Percentiles rank a stretch among this genome's conserved stretches.
Evolutionary conservation across 1,140 invertebrate species (phyloP).

Genomic region (Nasonia giraulti): DNA sequence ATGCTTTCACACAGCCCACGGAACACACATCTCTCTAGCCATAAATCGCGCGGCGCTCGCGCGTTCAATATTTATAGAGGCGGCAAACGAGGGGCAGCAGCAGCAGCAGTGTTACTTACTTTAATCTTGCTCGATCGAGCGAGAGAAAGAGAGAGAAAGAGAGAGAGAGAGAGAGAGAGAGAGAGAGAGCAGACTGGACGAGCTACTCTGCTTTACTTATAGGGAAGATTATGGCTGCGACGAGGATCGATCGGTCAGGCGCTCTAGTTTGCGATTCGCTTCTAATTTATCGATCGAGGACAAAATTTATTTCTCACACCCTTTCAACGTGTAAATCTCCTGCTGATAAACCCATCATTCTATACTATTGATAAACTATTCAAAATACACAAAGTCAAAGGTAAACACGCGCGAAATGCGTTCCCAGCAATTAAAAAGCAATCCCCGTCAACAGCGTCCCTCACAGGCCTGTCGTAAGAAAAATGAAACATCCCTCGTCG

Average conservation of each 20-base stretch:
- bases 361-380: no score
- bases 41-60: slow-evolving; percentile 31
- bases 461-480: background rate
- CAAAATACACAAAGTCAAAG: background rate
- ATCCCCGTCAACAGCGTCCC: background rate
- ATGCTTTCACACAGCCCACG: background rate
- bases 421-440: background rate
- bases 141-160: slow-evolving; percentile 33
- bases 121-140: slow-evolving; percentile 47
- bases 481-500: background rate
- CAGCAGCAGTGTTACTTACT: slow-evolving; percentile 20
- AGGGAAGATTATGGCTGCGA: slow-evolving; percentile 27
- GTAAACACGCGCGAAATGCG: background rate
- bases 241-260: slow-evolving; percentile 10
- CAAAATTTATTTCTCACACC: no score
- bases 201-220: background rate
- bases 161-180: slow-evolving; percentile 40
- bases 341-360: no score
- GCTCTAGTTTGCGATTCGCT: background rate
- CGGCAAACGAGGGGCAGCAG: background rate
- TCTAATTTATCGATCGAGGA: background rate
- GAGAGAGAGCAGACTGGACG: background rate
- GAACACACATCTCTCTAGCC: background rate
- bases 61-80: slow-evolving; percentile 48
- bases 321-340: no score